phyloP scores from a whole-genome alignment of 2,797 vertebrate species.

The Lerista edwardsae region DNA sequence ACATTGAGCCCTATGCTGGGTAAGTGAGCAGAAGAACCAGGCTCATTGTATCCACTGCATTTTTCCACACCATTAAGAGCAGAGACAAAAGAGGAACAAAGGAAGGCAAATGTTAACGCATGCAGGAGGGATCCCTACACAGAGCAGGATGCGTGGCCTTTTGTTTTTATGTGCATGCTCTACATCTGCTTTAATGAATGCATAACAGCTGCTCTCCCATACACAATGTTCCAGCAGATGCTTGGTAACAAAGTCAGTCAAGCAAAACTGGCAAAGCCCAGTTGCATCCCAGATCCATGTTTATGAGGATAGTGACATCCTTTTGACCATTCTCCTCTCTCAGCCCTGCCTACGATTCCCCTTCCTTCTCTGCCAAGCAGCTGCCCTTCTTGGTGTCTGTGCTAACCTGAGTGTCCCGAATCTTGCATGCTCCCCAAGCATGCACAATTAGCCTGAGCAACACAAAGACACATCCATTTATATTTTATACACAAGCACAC shows the following conservation, averaged over 20 bases:
- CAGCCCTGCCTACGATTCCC: neutral
- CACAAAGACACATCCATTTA: neutral
- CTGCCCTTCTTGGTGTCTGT: neutral
- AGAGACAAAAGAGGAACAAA: neutral
- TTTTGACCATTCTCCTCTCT: conserved; percentile 10
- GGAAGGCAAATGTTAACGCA: neutral
- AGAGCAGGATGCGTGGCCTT: neutral
- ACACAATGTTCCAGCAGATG: conserved; percentile 10
- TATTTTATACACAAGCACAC: neutral
- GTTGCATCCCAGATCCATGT: neutral
- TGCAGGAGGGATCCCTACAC: neutral
- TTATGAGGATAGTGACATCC: neutral
- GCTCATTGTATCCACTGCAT: neutral
- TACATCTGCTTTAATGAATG: conserved; percentile 13
- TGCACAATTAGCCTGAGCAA: neutral
- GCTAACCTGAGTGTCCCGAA: neutral
- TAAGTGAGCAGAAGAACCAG: neutral
- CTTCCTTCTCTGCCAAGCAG: neutral
- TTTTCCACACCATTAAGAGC: neutral
- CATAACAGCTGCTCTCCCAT: conserved; percentile 9
- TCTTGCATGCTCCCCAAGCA: neutral
- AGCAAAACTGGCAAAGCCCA: conserved; percentile 22
- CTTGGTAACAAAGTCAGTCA: conserved; percentile 6
- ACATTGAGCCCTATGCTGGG: neutral
- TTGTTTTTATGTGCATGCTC: neutral